A percentile compares a stretch with the other conserved stretches of the same genome.
Conservation (phyloP, 1,140 invertebrate species). For the Heterodera schachtii region DNA sequence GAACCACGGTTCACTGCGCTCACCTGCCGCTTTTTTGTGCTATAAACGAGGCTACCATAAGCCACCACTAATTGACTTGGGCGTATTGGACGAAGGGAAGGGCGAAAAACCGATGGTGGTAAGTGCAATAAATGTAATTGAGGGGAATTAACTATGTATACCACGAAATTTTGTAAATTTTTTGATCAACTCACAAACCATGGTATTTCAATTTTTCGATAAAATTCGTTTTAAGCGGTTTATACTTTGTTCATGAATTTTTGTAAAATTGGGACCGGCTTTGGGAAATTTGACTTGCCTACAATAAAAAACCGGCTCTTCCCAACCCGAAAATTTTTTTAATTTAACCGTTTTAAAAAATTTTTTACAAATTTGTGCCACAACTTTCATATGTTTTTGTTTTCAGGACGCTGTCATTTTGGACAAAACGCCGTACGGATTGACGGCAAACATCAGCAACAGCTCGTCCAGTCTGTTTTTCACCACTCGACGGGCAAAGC, state of each 20-base stretch:
- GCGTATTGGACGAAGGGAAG: slow-evolving; percentile 70
- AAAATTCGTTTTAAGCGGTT: too few species aligned
- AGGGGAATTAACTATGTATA: too few species aligned
- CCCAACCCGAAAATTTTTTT: too few species aligned
- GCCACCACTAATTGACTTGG: slow-evolving; percentile 94
- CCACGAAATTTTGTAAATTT: slow-evolving; percentile 70
- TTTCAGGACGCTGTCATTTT: slow-evolving; percentile 20
- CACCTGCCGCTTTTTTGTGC: slow-evolving; percentile 85
- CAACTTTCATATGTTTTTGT: too few species aligned
- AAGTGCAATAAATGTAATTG: not conserved
- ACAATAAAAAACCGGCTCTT: too few species aligned
- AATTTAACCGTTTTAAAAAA: too few species aligned
- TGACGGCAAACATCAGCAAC: slow-evolving; percentile 94
- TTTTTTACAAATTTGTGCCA: too few species aligned
- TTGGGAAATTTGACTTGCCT: too few species aligned
- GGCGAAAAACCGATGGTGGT: slow-evolving; percentile 76
- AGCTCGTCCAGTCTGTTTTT: slow-evolving; percentile 83
- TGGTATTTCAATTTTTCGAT: too few species aligned
- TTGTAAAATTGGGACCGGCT: too few species aligned
- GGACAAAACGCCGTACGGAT: slow-evolving; percentile 77
- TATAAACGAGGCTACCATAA: slow-evolving; percentile 87
- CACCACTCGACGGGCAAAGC: slow-evolving; percentile 83
- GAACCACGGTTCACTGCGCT: slow-evolving; percentile 92
- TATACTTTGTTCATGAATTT: too few species aligned
- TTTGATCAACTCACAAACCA: too few species aligned